phyloP scores from a whole-genome alignment of 1,140 invertebrate genomes.

The Ceratosolen fusciceps region DNA sequence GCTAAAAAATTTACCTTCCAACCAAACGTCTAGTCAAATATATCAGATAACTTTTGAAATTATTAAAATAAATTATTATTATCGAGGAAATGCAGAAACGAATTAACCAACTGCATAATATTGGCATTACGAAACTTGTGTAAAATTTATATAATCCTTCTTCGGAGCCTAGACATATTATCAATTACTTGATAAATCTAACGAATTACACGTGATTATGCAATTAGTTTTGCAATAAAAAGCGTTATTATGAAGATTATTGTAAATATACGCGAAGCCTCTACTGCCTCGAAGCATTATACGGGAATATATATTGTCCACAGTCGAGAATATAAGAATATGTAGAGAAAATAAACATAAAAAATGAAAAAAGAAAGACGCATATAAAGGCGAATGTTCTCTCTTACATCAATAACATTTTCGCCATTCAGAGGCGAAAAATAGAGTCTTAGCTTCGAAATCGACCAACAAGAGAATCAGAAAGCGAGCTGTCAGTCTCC shows the following conservation, averaged over 20 bases:
- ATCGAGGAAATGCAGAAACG: conserved; percentile 6
- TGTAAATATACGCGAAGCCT: too few relatives aligned
- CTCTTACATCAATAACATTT: conserved; percentile 44
- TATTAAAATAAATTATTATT: too few relatives aligned
- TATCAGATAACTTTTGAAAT: conserved; percentile 11
- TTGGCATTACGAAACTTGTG: not conserved
- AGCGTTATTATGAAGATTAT: too few relatives aligned
- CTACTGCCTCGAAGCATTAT: not conserved
- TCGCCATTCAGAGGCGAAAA: conserved; percentile 36
- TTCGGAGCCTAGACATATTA: too few relatives aligned
- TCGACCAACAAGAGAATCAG: conserved; percentile 46
- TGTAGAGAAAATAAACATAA: not conserved
- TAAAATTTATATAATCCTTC: not conserved
- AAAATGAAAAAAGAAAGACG: not conserved
- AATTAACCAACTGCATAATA: conserved; percentile 16
- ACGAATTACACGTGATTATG: too few relatives aligned
- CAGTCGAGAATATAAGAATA: conserved; percentile 7
- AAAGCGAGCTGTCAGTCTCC: conserved; percentile 38
- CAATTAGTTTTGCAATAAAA: too few relatives aligned
- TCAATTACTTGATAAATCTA: too few relatives aligned
- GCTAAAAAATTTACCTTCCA: too few relatives aligned
- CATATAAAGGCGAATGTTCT: conserved; percentile 15
- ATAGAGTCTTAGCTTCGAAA: conserved; percentile 21
- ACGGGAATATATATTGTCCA: not conserved
- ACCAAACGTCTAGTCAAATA: conserved; percentile 32